A percentile compares a stretch with the other conserved stretches of the same genome.
phyloP scores from a whole-genome alignment of 30 jellyfish, hydroid and myxozoan genomes.

The Chironex yamaguchii region DNA sequence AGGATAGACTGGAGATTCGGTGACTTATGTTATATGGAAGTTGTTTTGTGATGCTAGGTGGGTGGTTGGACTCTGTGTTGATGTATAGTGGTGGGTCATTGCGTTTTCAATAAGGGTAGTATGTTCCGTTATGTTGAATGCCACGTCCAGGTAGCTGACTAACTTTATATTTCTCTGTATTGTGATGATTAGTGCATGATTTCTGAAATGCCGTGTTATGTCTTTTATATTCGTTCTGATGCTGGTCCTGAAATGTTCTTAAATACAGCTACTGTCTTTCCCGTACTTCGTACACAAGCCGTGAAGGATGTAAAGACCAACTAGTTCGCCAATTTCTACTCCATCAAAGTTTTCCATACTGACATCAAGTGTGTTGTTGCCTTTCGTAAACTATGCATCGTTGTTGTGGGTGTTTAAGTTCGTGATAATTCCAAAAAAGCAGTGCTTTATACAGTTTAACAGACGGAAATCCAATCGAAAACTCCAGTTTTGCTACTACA shows the following conservation, averaged over 20 bases:
- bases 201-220: constrained; percentile 11
- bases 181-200: constrained; percentile 60
- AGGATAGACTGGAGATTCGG: too few species aligned
- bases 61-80: constrained; percentile 79
- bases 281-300: background rate
- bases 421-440: too few species aligned
- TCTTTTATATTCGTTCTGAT: constrained; percentile 70
- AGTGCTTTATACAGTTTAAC: too few species aligned
- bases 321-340: constrained; percentile 56
- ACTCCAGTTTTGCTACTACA: too few species aligned
- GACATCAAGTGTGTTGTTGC: too few species aligned
- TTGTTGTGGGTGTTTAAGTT: too few species aligned
- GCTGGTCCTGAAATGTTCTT: constrained; percentile 68
- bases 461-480: too few species aligned
- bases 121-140: constrained; percentile 49
- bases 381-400: too few species aligned
- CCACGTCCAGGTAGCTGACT: constrained; percentile 63
- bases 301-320: constrained; percentile 46
- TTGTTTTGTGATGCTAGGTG: constrained; percentile 68
- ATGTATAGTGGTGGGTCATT: constrained; percentile 65
- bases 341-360: too few species aligned
- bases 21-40: constrained; percentile 49
- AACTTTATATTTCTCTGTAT: constrained; percentile 46
- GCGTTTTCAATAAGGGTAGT: constrained; percentile 75
- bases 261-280: constrained; percentile 29